phyloP scores from a whole-genome alignment of 2,888 invertebrate species.

The Eugnorisma glareosa region DNA sequence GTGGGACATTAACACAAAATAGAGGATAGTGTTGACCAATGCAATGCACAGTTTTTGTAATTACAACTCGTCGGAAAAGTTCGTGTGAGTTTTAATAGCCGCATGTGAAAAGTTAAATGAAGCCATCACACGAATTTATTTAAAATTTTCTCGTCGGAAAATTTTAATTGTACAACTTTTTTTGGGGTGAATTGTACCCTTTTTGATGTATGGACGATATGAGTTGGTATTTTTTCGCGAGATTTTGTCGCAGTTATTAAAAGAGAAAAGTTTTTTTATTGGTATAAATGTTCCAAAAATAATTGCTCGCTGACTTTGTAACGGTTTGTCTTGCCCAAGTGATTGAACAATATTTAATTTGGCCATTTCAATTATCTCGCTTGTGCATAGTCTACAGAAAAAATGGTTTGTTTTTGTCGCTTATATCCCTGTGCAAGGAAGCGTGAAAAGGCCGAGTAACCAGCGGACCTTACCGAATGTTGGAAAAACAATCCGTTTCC shows the following conservation, averaged over 20 bases:
- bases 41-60: conserved; percentile 65
- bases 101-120: conserved; percentile 68
- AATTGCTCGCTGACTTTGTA: neutral
- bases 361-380: conserved; percentile 12
- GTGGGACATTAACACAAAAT: conserved; percentile 39
- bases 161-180: conserved; percentile 61
- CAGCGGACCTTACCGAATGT: conserved; percentile 21
- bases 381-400: conserved; percentile 37
- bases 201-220: conserved; percentile 30
- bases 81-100: conserved; percentile 68
- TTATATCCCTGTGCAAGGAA: conserved; percentile 12
- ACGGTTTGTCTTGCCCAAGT: neutral
- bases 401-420: conserved; percentile 28
- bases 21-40: conserved; percentile 48
- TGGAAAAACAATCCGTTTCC: conserved; percentile 35
- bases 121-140: conserved; percentile 62
- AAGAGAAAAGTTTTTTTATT: no score
- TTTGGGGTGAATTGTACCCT: conserved; percentile 21
- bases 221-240: conserved; percentile 8
- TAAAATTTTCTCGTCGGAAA: conserved; percentile 43
- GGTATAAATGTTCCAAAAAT: neutral
- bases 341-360: conserved; percentile 17
- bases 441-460: conserved; percentile 44
- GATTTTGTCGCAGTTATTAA: neutral
- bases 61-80: conserved; percentile 65